Conservation (phyloP, 1,140 invertebrate genomes). For the Lineus longissimus region DNA sequence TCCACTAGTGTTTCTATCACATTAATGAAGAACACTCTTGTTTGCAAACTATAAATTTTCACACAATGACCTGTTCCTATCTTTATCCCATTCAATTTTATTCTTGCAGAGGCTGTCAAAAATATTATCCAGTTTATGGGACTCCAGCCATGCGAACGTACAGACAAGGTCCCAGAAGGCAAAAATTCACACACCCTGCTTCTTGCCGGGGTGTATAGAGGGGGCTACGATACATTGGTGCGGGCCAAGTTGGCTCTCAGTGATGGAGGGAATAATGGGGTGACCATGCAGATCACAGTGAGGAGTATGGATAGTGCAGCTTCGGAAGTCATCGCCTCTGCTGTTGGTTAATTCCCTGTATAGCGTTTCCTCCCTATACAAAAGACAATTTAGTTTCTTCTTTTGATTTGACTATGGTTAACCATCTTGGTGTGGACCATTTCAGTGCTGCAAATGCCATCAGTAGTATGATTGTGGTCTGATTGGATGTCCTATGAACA, state of each 20-base stretch:
- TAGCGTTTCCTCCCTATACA: no score
- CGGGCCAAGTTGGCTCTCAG: conserved; percentile 47
- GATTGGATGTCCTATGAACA: no score
- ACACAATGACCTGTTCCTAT: no score
- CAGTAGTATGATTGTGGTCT: no score
- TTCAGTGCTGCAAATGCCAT: no score
- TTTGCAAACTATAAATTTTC: no score
- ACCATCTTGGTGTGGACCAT: no score
- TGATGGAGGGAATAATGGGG: conserved; percentile 71
- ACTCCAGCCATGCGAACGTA: conserved; percentile 78
- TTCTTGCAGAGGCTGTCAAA: conserved; percentile 71
- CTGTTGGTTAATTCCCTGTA: conserved; percentile 40
- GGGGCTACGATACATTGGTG: conserved; percentile 84
- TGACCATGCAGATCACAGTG: conserved; percentile 69
- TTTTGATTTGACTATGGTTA: no score
- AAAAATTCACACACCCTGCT: conserved; percentile 75
- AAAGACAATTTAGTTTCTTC: no score
- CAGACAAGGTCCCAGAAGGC: conserved; percentile 79
- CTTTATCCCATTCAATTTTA: not conserved
- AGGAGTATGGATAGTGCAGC: conserved; percentile 60
- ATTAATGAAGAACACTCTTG: no score
- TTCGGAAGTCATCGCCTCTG: conserved; percentile 72
- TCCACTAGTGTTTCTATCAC: no score
- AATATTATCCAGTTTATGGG: conserved; percentile 85
- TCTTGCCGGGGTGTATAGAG: conserved; percentile 79